Evolutionary conservation across 2,113 vertebrate species (phyloP).

Genomic region (Platichthys flesus): DNA sequence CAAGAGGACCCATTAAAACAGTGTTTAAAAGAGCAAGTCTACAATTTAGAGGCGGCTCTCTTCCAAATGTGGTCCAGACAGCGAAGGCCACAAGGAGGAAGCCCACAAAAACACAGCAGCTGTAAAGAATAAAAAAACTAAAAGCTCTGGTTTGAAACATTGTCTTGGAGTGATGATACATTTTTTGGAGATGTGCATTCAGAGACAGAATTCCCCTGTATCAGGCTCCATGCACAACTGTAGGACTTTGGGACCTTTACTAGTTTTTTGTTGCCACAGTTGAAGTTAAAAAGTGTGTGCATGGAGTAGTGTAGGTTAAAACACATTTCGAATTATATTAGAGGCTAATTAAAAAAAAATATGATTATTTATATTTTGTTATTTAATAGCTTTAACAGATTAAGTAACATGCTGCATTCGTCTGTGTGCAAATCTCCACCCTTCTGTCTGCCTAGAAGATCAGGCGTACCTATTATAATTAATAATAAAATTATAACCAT

Average conservation of each 20-base stretch:
- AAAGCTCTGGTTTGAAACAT: constrained; percentile 56
- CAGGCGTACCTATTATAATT: not conserved
- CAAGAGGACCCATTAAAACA: constrained; percentile 68
- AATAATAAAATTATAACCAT: not conserved
- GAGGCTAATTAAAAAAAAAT: no score
- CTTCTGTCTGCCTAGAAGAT: not conserved
- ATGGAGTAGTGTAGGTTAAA: no score
- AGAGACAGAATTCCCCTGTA: constrained; percentile 16
- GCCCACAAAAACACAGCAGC: constrained; percentile 74
- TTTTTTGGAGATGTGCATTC: constrained; percentile 5
- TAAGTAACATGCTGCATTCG: no score
- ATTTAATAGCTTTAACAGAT: no score
- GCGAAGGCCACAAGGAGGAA: constrained; percentile 65
- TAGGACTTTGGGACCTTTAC: not conserved
- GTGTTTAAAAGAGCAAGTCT: constrained; percentile 71
- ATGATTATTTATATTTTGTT: no score
- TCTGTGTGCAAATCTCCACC: no score
- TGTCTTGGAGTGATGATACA: constrained; percentile 56
- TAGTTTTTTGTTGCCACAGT: not conserved
- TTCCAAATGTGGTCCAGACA: constrained; percentile 77
- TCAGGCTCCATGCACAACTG: not conserved
- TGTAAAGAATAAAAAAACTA: constrained; percentile 70
- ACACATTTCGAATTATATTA: no score
- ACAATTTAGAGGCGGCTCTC: constrained; percentile 69
- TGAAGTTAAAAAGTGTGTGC: constrained; percentile 35